A percentile compares a stretch with the other conserved stretches of the same genome.
Evolutionary conservation across 2,888 invertebrate genomes (phyloP).

Genomic region (Andricus curvator): DNA sequence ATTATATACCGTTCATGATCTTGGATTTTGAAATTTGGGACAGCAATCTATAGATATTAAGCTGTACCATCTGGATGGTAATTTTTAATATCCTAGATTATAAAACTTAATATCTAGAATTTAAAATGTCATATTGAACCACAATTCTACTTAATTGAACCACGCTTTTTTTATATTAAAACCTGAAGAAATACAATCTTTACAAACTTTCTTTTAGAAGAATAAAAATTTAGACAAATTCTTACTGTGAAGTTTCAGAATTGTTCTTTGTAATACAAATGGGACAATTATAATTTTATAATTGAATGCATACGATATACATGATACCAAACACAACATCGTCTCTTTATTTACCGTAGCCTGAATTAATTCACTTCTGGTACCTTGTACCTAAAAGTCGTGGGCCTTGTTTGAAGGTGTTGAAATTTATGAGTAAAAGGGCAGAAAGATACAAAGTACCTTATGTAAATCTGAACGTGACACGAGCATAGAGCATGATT

Average conservation of each 20-base stretch:
- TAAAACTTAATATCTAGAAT: too few relatives aligned
- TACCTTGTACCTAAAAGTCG: constrained; percentile 8
- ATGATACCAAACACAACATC: not conserved
- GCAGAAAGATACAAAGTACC: constrained; percentile 30
- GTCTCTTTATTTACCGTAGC: not conserved
- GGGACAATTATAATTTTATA: not conserved
- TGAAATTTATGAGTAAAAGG: constrained; percentile 35
- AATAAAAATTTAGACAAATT: not conserved
- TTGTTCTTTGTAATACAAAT: not conserved
- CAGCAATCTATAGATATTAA: too few relatives aligned
- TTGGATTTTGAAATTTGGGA: too few relatives aligned
- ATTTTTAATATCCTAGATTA: too few relatives aligned
- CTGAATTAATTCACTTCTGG: constrained; percentile 8
- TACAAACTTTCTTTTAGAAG: too few relatives aligned
- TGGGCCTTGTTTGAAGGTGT: constrained; percentile 3
- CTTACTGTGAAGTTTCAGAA: too few relatives aligned
- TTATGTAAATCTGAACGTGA: constrained; percentile 16
- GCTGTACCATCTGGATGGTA: too few relatives aligned
- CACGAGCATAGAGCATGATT: constrained; percentile 5
- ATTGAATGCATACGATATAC: not conserved
- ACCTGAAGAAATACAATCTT: too few relatives aligned
- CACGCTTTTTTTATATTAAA: too few relatives aligned
- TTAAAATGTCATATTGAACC: too few relatives aligned
- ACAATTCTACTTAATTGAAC: too few relatives aligned
- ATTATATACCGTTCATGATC: too few relatives aligned